Base-by-base conservation (phyloP, 2,888 invertebrate genomes). In the Nomada hirtipes region DNA sequence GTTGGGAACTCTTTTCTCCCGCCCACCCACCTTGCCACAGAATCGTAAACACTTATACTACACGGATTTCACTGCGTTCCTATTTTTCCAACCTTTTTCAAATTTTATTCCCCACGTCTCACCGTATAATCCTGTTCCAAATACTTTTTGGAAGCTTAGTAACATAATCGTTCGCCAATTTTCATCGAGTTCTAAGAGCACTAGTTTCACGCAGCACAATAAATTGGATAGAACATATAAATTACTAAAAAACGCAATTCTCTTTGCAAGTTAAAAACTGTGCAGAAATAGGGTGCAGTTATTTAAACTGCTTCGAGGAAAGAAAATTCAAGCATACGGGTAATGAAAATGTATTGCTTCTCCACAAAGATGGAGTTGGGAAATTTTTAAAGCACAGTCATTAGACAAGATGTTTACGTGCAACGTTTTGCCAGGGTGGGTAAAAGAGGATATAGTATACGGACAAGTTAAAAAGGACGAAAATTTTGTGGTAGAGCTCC, bases 401-500 rank as follows among this genome's bases (percentile, higher is more conserved):
- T 74, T 74, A 68, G 64, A 68, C 63, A n/a, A 53, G 52, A 71
- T 71, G 63, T 60, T 26, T 13, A 29, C 23, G 61, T 77, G 53
- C 50, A 71, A 77, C 47, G 53, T 63, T 67, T 55, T 26, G 3
- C 20, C 10, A 50, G 10, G 20, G 26, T n/a, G 61, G 55, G n/a
- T 67, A 15, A 42, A 67, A 50, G 20, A 18, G 20, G 15, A 13
- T 15, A 63, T 20, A 42, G n/a, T 11, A 61, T 15, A 47, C 3
- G 15, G 15, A 47, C 47, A 47, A 11, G 15, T 15, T 13, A 11
- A 55, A 63, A 76, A 67, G 57, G 44, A 71, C 65, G 44, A 63
- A 70, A 73, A 83, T 82, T 82, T 83, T 67, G 74, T 74, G 59
- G 36, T 60, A 59, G 52, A 60, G n/a, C 75, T 71, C 63, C 82